Base-by-base conservation (phyloP, 2,797 vertebrate species). In the Adrianichthys oophorus region DNA sequence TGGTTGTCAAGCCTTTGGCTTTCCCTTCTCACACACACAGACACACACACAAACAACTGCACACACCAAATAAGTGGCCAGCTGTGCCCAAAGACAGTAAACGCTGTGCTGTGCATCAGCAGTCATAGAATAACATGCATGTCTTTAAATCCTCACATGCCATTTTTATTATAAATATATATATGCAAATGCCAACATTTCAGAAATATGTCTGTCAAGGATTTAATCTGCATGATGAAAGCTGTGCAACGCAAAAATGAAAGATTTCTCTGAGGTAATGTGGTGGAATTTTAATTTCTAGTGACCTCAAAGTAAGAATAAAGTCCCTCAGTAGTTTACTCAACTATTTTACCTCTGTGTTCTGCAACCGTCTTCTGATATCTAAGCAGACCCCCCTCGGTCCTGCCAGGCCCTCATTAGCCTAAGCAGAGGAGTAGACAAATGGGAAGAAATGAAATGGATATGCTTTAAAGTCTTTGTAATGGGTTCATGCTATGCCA, bases 391-490 rank as follows among this genome's bases (percentile, higher is more conserved):
- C 16, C 47, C 52, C 48, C 70, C 53, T 52, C 47, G 26, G 51
- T 78, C 73, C 52, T 76, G 55, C 70, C 74, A 68, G 74, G 65
- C 71, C 82, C 79, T 89, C 84, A 87, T 91, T 90, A 91, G 76
- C 74, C 50, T 13, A 62, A 74, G 71, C 79, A 68, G 65, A 55
- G 76, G 70, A 76, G 63, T 70, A 73, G 81, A 85, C 84, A 89
- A 90, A 90, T 82, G 72, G 80, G 72, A 82, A 85, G 74, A 89
- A 90, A 87, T 89, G 72, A 89, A 90, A 91, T 82, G 80, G 83
- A 88, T 87, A 83, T 78, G 86, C 84, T 84, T 89, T 90, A 88
- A 85, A 90, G 82, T 87, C 71, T 56, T 76, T 29, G 78, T 90
- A 91, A 91, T 90, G 85, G 84, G 83, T 89, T 91, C 80, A 87